Percentiles rank a stretch among this genome's conserved stretches.
Conservation (phyloP, 2,113 vertebrate species). For the Furnarius figulus region DNA sequence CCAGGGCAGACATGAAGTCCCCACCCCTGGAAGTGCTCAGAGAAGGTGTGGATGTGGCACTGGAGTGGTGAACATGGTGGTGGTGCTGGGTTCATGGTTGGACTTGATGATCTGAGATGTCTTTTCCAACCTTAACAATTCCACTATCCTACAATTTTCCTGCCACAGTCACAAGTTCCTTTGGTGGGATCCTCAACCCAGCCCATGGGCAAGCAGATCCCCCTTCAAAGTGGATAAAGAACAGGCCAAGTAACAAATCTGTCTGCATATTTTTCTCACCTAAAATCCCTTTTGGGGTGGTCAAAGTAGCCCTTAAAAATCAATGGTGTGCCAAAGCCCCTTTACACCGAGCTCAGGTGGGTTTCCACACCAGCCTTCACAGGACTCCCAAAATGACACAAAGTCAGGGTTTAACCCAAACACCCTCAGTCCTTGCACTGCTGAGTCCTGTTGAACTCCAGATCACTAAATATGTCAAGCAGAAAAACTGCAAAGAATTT, state of each 20-base stretch:
- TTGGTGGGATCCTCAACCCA: background rate
- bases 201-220: background rate
- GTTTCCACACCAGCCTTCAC: accelerated
- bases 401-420: background rate
- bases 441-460: background rate
- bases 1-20: background rate
- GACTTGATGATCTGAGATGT: background rate
- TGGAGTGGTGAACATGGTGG: background rate
- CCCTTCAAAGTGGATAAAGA: background rate
- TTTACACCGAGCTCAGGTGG: background rate
- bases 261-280: background rate
- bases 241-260: background rate
- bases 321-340: background rate
- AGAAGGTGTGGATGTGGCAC: background rate
- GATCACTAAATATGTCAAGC: background rate
- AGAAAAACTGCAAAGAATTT: background rate
- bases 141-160: background rate
- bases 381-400: background rate
- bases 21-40: background rate
- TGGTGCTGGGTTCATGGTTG: background rate
- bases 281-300: background rate
- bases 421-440: accelerated
- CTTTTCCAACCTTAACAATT: background rate
- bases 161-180: background rate
- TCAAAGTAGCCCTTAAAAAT: background rate